A percentile compares a stretch with the other conserved stretches of the same genome.
Evolutionary conservation across 2,797 vertebrate genomes (phyloP).

Genomic region (Anguilla obscura): DNA sequence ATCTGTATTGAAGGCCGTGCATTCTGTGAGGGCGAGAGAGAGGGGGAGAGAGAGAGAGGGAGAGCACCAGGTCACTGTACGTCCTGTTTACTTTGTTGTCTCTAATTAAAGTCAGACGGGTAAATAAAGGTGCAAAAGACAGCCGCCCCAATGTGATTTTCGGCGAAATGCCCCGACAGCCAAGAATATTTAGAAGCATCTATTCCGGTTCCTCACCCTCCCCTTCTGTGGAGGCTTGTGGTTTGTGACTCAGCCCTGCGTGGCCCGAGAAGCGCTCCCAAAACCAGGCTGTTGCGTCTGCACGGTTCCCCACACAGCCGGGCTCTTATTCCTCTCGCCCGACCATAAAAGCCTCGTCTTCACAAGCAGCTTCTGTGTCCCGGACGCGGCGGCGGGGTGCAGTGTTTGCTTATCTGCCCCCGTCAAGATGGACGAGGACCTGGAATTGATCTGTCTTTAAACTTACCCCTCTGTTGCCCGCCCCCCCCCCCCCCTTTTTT

Average conservation of each 20-base stretch:
- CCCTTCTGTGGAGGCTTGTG: constrained; percentile 57
- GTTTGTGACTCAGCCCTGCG: constrained; percentile 59
- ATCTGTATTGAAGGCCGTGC: constrained; percentile 40
- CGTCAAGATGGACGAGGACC: constrained; percentile 39
- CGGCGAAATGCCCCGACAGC: constrained; percentile 50
- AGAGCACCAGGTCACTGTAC: constrained; percentile 30
- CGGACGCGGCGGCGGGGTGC: constrained; percentile 47
- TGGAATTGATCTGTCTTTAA: constrained; percentile 62
- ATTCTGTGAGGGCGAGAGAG: constrained; percentile 37
- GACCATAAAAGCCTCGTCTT: constrained; percentile 55
- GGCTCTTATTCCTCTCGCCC: constrained; percentile 50
- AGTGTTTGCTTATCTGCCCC: constrained; percentile 67
- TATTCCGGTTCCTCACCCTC: constrained; percentile 56
- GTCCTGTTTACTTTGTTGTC: constrained; percentile 45
- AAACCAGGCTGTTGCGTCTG: constrained; percentile 50
- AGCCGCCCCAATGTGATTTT: constrained; percentile 35
- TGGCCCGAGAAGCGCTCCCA: constrained; percentile 44
- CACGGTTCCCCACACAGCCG: constrained; percentile 49
- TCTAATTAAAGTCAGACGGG: constrained; percentile 49
- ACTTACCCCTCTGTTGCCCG: constrained; percentile 35
- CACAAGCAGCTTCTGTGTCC: constrained; percentile 58
- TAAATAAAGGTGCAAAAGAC: constrained; percentile 50
- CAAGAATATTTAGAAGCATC: constrained; percentile 55
- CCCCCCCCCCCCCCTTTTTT: constrained; percentile 49
- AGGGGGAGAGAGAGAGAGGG: background rate